Percentiles rank a stretch among this genome's conserved stretches.
Evolutionary conservation across 2,113 vertebrate genomes (phyloP).

Genomic region (Brachionichthys hirsutus): DNA sequence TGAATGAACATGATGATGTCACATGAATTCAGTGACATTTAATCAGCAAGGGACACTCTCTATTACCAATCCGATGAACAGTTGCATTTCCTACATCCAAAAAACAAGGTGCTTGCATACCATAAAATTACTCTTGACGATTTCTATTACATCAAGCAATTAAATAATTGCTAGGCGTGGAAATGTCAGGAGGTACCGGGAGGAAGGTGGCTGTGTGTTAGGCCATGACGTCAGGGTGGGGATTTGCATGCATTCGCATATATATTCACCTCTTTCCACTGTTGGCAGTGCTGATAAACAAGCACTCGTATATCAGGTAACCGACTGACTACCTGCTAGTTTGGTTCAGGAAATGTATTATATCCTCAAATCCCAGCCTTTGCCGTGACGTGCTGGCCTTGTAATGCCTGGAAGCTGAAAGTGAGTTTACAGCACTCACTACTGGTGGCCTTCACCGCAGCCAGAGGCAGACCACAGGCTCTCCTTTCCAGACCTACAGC

Average conservation of each 20-base stretch:
- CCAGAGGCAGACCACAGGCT: slow-evolving; percentile 65
- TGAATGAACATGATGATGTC: slow-evolving; percentile 68
- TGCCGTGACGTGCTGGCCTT: slow-evolving; percentile 57
- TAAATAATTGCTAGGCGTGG: slow-evolving; percentile 5
- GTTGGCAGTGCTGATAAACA: slow-evolving; percentile 17
- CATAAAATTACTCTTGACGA: slow-evolving; percentile 5
- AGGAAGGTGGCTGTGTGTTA: slow-evolving; percentile 25
- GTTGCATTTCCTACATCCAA: slow-evolving; percentile 19
- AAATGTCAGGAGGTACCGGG: slow-evolving; percentile 32
- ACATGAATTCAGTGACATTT: slow-evolving; percentile 77
- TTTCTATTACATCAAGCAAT: slow-evolving; percentile 32
- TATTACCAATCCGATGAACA: slow-evolving; percentile 66
- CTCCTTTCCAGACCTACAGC: slow-evolving; percentile 59
- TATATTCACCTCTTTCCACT: slow-evolving; percentile 17
- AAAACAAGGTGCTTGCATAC: neutral
- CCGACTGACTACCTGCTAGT: no score
- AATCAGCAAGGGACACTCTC: slow-evolving; percentile 69
- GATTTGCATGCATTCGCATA: slow-evolving; percentile 21
- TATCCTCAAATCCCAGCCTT: slow-evolving; percentile 61
- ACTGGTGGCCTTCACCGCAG: slow-evolving; percentile 66
- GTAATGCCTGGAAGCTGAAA: slow-evolving; percentile 61
- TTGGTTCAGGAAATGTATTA: slow-evolving; percentile 23
- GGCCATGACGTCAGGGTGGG: slow-evolving; percentile 1
- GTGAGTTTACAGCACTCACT: slow-evolving; percentile 60
- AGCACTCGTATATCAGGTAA: slow-evolving; percentile 8